Evolutionary conservation across 2,797 vertebrate species (phyloP), one percentile per base, ranked within the genome.

Genomic region (Lepus townsendii): DNA sequence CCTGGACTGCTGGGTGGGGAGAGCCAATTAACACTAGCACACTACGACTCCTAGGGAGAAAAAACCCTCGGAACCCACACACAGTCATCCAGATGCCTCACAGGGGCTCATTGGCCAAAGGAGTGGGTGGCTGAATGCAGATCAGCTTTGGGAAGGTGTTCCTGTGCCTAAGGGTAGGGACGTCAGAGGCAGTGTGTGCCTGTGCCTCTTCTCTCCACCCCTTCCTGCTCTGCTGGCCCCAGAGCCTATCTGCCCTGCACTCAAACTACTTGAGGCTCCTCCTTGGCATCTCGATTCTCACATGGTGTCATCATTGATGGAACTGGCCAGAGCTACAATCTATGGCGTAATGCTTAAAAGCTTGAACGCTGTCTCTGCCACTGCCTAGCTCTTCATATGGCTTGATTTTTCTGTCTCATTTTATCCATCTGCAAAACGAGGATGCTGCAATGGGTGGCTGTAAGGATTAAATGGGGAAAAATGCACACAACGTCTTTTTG

Each of bases 371-470:
- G 68, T 90, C 63, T 91, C 68, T 78, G 26, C 27, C 27, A 80
- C 83, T 79, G 71, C 69, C 24, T 73, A 82, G 42, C 14, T 79
- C 75, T 79, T 13, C 63, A 27, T 82, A 7, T 76, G 77, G 80
- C 26, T 30, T 84, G 71, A 65, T 5, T 5, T 84, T 95, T 78
- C n/a, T 71, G 22, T 57, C 27, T 95, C 93, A 60, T 13, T 95
- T 90, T 85, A 86, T 38, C 69, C 72, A 13, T 88, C 50, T 78
- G 57, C n/a, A 88, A 95, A 82, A 63, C 65, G 7, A 12, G 42
- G 22, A 32, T 65, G 8, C 5, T 89, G 20, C 32, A 75, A 69
- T 93, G 42, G 16, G 13, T 52, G 11, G 30, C n/a, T 93, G 27
- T 86, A 65, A 52, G 12, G 24, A 79, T 84, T 54, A 84, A 80